These are phyloP conservation scores for Notothenia rossii DNA, from an alignment of 2,113 vertebrate species.

Conservation along the genomic window DNA sequence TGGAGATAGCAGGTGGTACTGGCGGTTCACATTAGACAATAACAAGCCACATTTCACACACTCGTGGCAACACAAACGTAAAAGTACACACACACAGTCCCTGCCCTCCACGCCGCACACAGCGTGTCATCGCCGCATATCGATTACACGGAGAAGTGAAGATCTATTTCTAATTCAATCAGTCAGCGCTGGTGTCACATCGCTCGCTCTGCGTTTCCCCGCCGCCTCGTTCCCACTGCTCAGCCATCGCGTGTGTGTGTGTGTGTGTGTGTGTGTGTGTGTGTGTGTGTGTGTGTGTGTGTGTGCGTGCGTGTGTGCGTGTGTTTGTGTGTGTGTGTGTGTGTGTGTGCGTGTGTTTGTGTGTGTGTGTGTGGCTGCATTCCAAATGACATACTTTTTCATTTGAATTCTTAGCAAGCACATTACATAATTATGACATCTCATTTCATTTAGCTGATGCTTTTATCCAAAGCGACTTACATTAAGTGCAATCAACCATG, in stretches of 20 bases:
- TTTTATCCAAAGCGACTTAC: no score
- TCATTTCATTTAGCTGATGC: no score
- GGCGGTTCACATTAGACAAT: conserved; percentile 5
- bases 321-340: conserved; percentile 14
- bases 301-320: conserved; percentile 5
- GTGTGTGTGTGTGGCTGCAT: not conserved
- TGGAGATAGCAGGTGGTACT: conserved; percentile 30
- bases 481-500: no score
- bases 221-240: conserved; percentile 45
- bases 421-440: no score
- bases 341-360: not conserved
- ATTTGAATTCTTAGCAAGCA: no score
- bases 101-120: conserved; percentile 42
- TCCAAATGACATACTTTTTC: no score
- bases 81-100: conserved; percentile 41
- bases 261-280: conserved; percentile 9
- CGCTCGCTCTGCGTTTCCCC: conserved; percentile 47
- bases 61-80: not conserved
- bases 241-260: conserved; percentile 6
- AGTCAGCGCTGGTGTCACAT: conserved; percentile 69
- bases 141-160: conserved; percentile 77
- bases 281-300: conserved; percentile 10
- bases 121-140: conserved; percentile 68
- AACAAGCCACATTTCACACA: conserved; percentile 10
- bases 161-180: conserved; percentile 79